Evolutionary conservation across 1,140 invertebrate genomes (phyloP), one percentile per base, ranked within the genome.

Genomic region (Stenopsyche tienmushanensis): DNA sequence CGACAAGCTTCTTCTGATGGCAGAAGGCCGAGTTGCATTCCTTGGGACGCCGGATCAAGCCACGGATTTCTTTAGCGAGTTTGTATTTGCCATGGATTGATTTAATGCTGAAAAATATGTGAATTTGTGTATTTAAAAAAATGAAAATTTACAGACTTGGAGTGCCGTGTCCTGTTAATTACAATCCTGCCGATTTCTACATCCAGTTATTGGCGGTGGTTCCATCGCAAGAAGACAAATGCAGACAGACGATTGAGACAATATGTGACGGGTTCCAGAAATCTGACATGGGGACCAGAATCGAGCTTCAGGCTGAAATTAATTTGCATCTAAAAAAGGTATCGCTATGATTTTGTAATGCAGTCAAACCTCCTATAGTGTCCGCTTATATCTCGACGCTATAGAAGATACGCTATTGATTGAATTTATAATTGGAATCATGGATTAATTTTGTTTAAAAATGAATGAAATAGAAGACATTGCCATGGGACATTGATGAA

Each of bases 111-210:
- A 3, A 7, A 5, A 20, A 53, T 24, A 20, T 53, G 23, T 21
- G 7, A 21, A 53, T 18, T 21, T 53, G 50, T 21, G 50, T 53
- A 45, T 24, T 20, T n/a, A 47, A 3, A 15, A 20, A 60, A 45
- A 45, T 23, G 13, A 29, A 41, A 17, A 8, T 52, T 69, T 23
- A 26, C 62, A 92, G 90, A 25, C 76, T 92, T 66, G 90, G 89
- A 23, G 88, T 88, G 15, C 83, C 86, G 0, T 92, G 90, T 77
- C 90, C 90, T 0, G 85, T 80, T 1, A 97, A 97, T 74, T 98
- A 94, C 77, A 98, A 98, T 75, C 96, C 96, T 7, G 95, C 94
- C 0, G 96, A 99, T 79, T 96, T 93, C 75, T 97, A 91, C 75
- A 90, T 98, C n/a, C 88, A 94, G 74, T 85, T 92, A 3, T 77